These are phyloP conservation scores for Mesocricetus auratus DNA, from an alignment of 2,113 vertebrate genomes.

Conservation along the genomic window DNA sequence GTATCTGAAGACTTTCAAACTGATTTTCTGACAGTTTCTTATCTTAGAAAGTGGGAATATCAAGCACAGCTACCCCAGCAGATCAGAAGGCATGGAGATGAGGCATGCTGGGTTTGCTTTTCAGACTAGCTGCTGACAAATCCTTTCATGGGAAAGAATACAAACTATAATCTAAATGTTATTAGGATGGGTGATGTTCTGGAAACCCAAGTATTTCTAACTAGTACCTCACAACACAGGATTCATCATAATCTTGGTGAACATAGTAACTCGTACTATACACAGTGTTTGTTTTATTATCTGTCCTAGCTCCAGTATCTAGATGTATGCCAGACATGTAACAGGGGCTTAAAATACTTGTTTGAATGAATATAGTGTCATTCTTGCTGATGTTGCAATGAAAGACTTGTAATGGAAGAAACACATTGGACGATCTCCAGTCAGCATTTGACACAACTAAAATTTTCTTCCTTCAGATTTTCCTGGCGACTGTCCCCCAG, in stretches of 20 bases:
- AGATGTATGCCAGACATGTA: not conserved
- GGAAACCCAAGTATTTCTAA: constrained; percentile 2
- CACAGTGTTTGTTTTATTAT: not conserved
- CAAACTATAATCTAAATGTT: not conserved
- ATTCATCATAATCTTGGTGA: not conserved
- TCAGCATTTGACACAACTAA: not conserved
- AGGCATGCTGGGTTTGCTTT: not conserved
- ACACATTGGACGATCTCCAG: not conserved
- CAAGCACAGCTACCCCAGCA: not conserved
- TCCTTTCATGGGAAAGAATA: constrained; percentile 9
- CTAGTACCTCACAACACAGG: not conserved
- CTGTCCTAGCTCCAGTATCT: not conserved
- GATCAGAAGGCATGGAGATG: not conserved
- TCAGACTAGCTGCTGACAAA: not conserved
- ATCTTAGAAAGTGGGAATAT: not conserved
- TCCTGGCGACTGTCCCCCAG: not conserved
- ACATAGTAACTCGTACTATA: not conserved
- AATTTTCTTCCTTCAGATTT: not conserved
- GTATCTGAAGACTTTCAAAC: not conserved
- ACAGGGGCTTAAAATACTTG: not conserved
- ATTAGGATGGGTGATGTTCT: not conserved
- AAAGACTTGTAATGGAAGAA: constrained; percentile 28
- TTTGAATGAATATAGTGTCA: not conserved
- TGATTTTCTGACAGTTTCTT: not conserved
- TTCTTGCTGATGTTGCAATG: not conserved